phyloP scores from a whole-genome alignment of 92 coral and sea anemone species.

The Pocillopora meandrina region DNA sequence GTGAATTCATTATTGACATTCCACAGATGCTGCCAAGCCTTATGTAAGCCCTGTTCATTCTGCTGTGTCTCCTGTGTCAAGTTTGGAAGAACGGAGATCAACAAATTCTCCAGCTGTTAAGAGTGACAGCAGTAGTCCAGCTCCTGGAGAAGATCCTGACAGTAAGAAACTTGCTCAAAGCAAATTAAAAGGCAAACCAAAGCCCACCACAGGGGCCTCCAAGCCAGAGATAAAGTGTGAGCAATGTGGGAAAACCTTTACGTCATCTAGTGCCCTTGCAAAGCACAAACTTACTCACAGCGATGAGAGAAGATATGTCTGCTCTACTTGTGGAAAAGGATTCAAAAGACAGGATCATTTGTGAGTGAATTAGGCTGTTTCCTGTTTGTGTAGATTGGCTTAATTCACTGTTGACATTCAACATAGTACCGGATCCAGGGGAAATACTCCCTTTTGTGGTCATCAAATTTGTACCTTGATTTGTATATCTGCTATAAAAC shows the following conservation, averaged over 20 bases:
- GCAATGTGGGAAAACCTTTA: slow-evolving; percentile 93
- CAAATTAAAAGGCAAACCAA: slow-evolving; percentile 69
- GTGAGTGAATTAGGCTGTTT: slow-evolving; percentile 64
- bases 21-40: slow-evolving; percentile 48
- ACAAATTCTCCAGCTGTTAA: slow-evolving; percentile 67
- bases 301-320: slow-evolving; percentile 95
- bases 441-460: neutral
- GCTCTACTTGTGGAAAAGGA: slow-evolving; percentile 93
- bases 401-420: neutral
- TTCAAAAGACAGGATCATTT: slow-evolving; percentile 98
- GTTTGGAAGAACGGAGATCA: slow-evolving; percentile 65
- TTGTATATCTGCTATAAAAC: neutral
- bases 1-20: slow-evolving; percentile 26
- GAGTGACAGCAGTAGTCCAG: slow-evolving; percentile 76
- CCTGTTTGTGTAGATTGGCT: neutral
- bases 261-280: slow-evolving; percentile 97
- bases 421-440: neutral
- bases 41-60: slow-evolving; percentile 41
- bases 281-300: slow-evolving; percentile 98
- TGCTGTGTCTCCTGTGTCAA: slow-evolving; percentile 55
- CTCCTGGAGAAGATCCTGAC: slow-evolving; percentile 67
- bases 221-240: slow-evolving; percentile 89
- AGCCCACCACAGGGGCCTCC: slow-evolving; percentile 58
- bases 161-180: slow-evolving; percentile 53
- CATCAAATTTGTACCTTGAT: neutral